Evolutionary conservation across 2,888 invertebrate genomes (phyloP), one percentile per base, ranked within the genome.

Genomic region (Smittia aterrima): DNA sequence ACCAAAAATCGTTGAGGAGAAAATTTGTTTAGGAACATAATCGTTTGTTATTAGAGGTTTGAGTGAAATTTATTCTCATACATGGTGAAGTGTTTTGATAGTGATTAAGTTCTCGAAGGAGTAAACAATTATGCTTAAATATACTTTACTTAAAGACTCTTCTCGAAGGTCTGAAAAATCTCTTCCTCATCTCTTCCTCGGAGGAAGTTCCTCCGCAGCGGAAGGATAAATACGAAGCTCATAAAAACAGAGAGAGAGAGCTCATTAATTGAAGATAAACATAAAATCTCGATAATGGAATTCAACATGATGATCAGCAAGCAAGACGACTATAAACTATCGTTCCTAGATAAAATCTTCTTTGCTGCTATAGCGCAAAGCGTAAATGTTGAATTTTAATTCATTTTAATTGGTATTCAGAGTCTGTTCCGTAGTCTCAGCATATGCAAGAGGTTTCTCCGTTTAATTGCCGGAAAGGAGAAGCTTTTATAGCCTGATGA

Each of bases 401-500:
- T 16, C n/a, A 47, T 16, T 47, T 47, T 47, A 18, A 47, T 47
- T 47, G 18, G 6, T 47, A 47, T 47, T 47, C 53, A 18, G n/a
- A 47, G 53, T 16, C 53, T 47, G 53, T 16, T 32, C 32, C 32
- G 32, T 32, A 32, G 32, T 32, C 20, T 18, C 22, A 20, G 16
- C 62, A 20, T 62, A 62, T 62, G 62, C 62, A 20, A 9, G 13
- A 13, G 24, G 62, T 20, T 13, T 20, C 1, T 22, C 32, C 32
- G 32, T 62, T 62, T 62, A 62, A 62, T 62, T 62, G 62, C 62
- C 62, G 62, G 62, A 62, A 62, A 20, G 20, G 53, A 16, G 18
- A 16, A 47, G 53, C 18, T 47, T 4, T 16, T 47, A 18, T 7
- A 32, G 32, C 9, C 32, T 32, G 32, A 32, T 32, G 32, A 32